These are phyloP conservation scores for Pristis pectinata DNA, from an alignment of 2,797 vertebrate species.

Conservation along the genomic window DNA sequence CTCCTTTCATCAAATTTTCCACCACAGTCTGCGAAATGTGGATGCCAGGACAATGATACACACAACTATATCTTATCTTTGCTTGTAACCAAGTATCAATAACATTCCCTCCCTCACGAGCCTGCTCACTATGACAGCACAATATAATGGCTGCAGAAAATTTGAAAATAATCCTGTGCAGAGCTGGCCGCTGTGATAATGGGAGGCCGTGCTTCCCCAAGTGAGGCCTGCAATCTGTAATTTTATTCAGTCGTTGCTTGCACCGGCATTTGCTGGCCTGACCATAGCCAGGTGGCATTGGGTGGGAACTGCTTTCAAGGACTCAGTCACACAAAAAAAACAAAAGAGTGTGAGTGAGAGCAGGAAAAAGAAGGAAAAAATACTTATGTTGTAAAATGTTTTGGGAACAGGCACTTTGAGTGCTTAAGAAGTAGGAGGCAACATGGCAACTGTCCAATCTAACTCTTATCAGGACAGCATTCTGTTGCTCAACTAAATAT, in stretches of 20 bases:
- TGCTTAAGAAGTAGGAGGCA: constrained; percentile 47
- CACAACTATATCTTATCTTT: constrained; percentile 54
- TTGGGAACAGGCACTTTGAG: constrained; percentile 48
- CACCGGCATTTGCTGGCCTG: constrained; percentile 41
- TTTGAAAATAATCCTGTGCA: constrained; percentile 52
- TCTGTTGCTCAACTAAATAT: constrained; percentile 49
- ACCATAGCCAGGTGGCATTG: constrained; percentile 44
- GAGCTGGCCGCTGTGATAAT: constrained; percentile 50
- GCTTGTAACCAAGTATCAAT: constrained; percentile 60
- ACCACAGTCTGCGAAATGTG: constrained; percentile 57
- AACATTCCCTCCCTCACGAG: constrained; percentile 57
- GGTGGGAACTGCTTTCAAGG: constrained; percentile 45
- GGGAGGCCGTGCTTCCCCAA: constrained; percentile 47
- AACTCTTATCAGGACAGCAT: constrained; percentile 50
- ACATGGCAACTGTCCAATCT: constrained; percentile 53
- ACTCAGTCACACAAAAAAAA: constrained; percentile 39
- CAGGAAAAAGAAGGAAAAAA: not conserved
- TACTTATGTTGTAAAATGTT: constrained; percentile 43
- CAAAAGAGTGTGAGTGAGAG: constrained; percentile 28
- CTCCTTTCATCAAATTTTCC: constrained; percentile 77
- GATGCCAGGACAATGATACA: constrained; percentile 64
- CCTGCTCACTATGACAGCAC: constrained; percentile 54
- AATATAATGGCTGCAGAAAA: constrained; percentile 54
- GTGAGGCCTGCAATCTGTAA: constrained; percentile 47
- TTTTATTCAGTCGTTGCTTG: constrained; percentile 45